Base-by-base conservation (phyloP, 2,888 invertebrate genomes). In the Muschampia plurimacula region DNA sequence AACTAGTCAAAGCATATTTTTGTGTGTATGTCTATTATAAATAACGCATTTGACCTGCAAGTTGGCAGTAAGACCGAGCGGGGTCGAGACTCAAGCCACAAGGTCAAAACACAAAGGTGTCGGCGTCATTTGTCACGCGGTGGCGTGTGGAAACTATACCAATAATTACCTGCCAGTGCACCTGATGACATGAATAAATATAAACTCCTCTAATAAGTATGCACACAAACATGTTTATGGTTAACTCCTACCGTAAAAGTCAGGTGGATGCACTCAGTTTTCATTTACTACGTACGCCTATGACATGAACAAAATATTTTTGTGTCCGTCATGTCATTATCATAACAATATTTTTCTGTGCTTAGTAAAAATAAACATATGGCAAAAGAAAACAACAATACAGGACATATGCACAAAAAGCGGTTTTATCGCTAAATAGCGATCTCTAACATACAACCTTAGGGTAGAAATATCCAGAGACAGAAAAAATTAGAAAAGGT, bases 141-240 rank as follows among this genome's bases (percentile, higher is more conserved):
- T 52, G 59, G 32, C 69, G 75, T 74, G 76, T 75, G 68, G 65
- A 74, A 74, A 77, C 77, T 74, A 59, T 75, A 75, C 77, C 79
- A 79, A 81, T 82, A 84, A 86, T 86, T 85, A 82, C 80, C 81
- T 83, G 84, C 80, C 78, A 79, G 77, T 79, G 73, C 72, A 78
- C 74, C 76, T 46, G 78, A 76, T 77, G 78, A 80, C 80, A 77
- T 79, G 81, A 83, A 84, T 82, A 82, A 79, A 78, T 77, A 72
- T 72, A 70, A 73, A 67, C 63, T 44, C 55, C 49, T 62, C 68
- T 77, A 76, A 81, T 80, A 80, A 79, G 22, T 75, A 76, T 44
- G 28, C 55, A 13, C 9, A 46, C 46, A 46, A 46, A 57, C n/a
- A 57, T 28, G 57, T 15, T 52, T 52, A n/a, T 52, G 7, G 6